phyloP scores from a whole-genome alignment of 92 coral and sea anemone species.

The Palythoa heliodiscus region DNA sequence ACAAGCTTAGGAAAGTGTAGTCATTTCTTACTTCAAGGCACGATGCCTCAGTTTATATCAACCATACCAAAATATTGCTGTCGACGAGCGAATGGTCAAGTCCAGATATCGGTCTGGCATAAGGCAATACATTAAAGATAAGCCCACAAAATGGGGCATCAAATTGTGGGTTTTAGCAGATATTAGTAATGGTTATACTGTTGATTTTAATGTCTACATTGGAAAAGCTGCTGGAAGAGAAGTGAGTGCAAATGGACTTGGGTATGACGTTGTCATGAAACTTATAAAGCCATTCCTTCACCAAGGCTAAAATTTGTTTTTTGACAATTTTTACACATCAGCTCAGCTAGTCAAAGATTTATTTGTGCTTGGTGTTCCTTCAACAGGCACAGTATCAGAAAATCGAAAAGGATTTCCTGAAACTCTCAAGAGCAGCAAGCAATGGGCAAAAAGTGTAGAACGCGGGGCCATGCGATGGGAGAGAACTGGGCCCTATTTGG shows the following conservation, averaged over 20 bases:
- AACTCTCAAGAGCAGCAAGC: slow-evolving; percentile 52
- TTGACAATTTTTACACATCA: slow-evolving; percentile 67
- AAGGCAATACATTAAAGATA: no score
- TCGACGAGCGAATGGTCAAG: slow-evolving; percentile 73
- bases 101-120: slow-evolving; percentile 64
- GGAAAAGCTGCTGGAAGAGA: slow-evolving; percentile 59
- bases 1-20: slow-evolving; percentile 62
- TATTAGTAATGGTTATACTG: slow-evolving; percentile 67
- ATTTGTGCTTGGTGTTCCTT: slow-evolving; percentile 53
- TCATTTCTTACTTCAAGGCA: slow-evolving; percentile 55
- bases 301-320: slow-evolving; percentile 73
- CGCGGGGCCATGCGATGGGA: slow-evolving; percentile 61
- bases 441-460: slow-evolving; percentile 61
- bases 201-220: not conserved
- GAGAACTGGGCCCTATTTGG: slow-evolving; percentile 41
- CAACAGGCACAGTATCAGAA: slow-evolving; percentile 56
- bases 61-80: slow-evolving; percentile 65
- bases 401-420: slow-evolving; percentile 58
- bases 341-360: slow-evolving; percentile 52
- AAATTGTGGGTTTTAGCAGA: not conserved
- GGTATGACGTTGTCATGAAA: slow-evolving; percentile 10
- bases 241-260: slow-evolving; percentile 59
- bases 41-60: slow-evolving; percentile 61
- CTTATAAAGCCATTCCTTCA: slow-evolving; percentile 46
- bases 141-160: slow-evolving; percentile 27